Evolutionary conservation across 2,888 invertebrate genomes (phyloP), one percentile per base, ranked within the genome.

Genomic region (Hyposoter didymator): DNA sequence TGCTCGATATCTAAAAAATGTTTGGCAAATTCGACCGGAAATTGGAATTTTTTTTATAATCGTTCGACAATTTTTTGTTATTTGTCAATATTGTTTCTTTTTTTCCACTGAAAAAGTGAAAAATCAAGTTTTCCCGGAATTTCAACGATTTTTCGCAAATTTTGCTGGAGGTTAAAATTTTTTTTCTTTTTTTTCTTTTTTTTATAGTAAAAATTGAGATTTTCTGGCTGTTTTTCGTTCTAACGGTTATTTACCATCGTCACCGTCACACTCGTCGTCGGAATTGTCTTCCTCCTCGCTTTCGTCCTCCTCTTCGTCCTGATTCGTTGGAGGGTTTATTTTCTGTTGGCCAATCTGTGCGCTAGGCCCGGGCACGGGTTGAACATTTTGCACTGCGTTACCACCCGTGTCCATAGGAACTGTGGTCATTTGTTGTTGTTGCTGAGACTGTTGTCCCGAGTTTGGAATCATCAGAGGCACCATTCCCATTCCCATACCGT

Each of bases 201-300:
- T 22, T 22, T 19, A 8, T 35, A 10, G 19, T 52, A 10, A 22
- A 22, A 22, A 55, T 55, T 5, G 19, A 22, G 4, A 10, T 2
- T 52, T 47, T 39, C 10, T 39, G 0, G 10, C 10, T 45, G 14
- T 74, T 62, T 45, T 4, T 66, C 47, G 19, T 66, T 45, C 22
- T 17, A 28, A 59, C 14, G 59, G 4, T 59, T 28, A 75, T 39
- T 45, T 89, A 93, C 93, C 92, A 89, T 92, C 92, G 28, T 93
- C 93, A 43, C 90, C 92, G 79, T 93, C 94, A 70, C 93, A 93
- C 49, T 93, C 94, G 69, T 93, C 93, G 17, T 94, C 94, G 7
- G 92, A 91, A 76, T 93, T 93, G 0, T 93, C 93, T 2, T 93
- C 94, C 19, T 93, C 93, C 14, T 93, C 93, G 8, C 90, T 92